Conservation (phyloP, 2,888 invertebrate species). For the Lomographa bimaculata region DNA sequence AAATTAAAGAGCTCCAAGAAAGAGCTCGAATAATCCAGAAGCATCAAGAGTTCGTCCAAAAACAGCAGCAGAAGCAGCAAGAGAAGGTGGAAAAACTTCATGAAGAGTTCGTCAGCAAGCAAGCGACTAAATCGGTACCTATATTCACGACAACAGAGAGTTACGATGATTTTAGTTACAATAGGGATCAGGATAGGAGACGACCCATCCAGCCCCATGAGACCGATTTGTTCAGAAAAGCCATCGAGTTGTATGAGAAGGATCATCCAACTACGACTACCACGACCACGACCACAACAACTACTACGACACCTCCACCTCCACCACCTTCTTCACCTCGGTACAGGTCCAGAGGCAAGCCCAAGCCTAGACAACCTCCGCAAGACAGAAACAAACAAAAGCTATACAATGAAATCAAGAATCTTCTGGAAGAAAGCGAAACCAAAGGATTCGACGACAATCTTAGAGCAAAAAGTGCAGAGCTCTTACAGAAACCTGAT, state of each 20-base stretch:
- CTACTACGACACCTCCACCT: slow-evolving; percentile 68
- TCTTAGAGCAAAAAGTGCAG: slow-evolving; percentile 75
- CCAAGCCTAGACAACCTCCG: slow-evolving; percentile 67
- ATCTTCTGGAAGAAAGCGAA: slow-evolving; percentile 80
- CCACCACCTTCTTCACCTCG: slow-evolving; percentile 60
- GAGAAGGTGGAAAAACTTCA: slow-evolving; percentile 90
- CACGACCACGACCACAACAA: slow-evolving; percentile 86
- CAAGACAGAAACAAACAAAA: slow-evolving; percentile 82
- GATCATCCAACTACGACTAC: slow-evolving; percentile 88
- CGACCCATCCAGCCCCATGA: slow-evolving; percentile 86
- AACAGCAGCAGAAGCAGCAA: slow-evolving; percentile 90
- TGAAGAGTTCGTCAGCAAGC: slow-evolving; percentile 87
- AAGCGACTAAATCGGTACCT: slow-evolving; percentile 85
- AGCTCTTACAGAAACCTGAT: slow-evolving; percentile 87
- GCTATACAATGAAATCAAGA: slow-evolving; percentile 83
- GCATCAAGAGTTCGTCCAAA: slow-evolving; percentile 90
- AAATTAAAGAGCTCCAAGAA: slow-evolving; percentile 87
- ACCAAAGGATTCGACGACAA: slow-evolving; percentile 82
- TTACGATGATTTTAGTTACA: slow-evolving; percentile 65
- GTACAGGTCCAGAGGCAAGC: slow-evolving; percentile 60
- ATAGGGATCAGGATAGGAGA: slow-evolving; percentile 66
- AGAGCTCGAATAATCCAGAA: slow-evolving; percentile 89
- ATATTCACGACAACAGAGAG: slow-evolving; percentile 76
- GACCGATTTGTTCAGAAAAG: slow-evolving; percentile 85
- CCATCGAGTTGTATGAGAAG: slow-evolving; percentile 86